phyloP scores from a whole-genome alignment of 2,888 invertebrate genomes.

The Oasisia sp. region DNA sequence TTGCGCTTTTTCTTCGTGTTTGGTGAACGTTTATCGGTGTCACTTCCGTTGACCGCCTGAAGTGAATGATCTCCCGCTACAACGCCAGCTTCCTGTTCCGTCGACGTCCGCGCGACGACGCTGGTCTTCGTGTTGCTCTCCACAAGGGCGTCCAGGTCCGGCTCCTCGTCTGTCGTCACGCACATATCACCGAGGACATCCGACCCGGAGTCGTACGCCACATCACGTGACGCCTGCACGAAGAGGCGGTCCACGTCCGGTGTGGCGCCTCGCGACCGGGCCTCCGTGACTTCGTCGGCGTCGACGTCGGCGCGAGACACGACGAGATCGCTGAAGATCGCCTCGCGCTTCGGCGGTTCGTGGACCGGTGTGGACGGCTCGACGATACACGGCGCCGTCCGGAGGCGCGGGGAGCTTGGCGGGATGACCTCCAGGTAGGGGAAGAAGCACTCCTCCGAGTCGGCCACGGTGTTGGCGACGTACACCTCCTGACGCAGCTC shows the following conservation, averaged over 20 bases:
- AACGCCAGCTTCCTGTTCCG: background rate
- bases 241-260: background rate
- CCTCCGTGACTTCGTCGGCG: background rate
- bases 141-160: slow-evolving; percentile 21
- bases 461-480: background rate
- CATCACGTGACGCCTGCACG: background rate
- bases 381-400: background rate
- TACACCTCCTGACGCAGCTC: background rate
- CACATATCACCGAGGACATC: background rate
- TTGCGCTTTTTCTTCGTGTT: slow-evolving; percentile 14
- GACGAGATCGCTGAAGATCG: background rate
- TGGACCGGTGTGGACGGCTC: background rate
- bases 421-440: slow-evolving; percentile 14
- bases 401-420: background rate
- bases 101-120: background rate
- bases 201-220: slow-evolving; percentile 6
- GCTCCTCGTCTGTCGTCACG: slow-evolving; percentile 19
- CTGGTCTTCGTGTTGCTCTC: background rate
- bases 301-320: background rate
- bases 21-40: background rate
- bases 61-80: background rate
- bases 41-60: background rate
- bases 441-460: slow-evolving; percentile 24
- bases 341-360: background rate
- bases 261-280: background rate